Conservation (phyloP, 1,140 invertebrate species). For the Orchesella cincta region DNA sequence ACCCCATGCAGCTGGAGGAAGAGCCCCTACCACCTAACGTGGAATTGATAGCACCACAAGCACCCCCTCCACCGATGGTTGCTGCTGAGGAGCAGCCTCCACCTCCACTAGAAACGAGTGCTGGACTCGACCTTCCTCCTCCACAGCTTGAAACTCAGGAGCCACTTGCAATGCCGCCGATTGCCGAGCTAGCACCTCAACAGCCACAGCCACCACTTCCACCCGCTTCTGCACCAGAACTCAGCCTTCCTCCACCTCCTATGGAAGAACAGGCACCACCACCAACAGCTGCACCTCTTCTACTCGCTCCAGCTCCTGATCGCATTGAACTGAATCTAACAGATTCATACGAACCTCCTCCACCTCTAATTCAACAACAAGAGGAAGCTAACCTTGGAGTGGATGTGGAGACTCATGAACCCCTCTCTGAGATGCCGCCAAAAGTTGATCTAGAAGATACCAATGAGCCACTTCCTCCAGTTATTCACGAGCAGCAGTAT, state of each 20-base stretch:
- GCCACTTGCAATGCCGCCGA: not conserved
- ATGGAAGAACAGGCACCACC: not conserved
- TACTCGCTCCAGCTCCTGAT: too few relatives aligned
- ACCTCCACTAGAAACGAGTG: not conserved
- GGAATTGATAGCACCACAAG: not conserved
- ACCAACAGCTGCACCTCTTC: not conserved
- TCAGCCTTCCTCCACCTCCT: not conserved
- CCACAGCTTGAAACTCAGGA: not conserved
- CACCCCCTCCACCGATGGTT: not conserved
- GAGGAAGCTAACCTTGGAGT: too few relatives aligned
- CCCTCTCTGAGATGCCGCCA: not conserved
- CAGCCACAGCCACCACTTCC: not conserved
- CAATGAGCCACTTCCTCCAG: not conserved
- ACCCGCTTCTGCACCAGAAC: too few relatives aligned
- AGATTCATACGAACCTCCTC: too few relatives aligned
- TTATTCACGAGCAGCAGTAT: constrained; percentile 7
- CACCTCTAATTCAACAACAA: not conserved
- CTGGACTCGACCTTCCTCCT: not conserved
- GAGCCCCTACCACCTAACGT: not conserved
- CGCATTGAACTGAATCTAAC: too few relatives aligned
- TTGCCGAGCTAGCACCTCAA: not conserved
- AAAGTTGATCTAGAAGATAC: not conserved
- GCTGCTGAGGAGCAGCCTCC: not conserved
- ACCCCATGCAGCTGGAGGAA: not conserved
- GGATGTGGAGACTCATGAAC: too few relatives aligned